Conservation (phyloP, 2,888 invertebrate species). For the Melanotus villosus region DNA sequence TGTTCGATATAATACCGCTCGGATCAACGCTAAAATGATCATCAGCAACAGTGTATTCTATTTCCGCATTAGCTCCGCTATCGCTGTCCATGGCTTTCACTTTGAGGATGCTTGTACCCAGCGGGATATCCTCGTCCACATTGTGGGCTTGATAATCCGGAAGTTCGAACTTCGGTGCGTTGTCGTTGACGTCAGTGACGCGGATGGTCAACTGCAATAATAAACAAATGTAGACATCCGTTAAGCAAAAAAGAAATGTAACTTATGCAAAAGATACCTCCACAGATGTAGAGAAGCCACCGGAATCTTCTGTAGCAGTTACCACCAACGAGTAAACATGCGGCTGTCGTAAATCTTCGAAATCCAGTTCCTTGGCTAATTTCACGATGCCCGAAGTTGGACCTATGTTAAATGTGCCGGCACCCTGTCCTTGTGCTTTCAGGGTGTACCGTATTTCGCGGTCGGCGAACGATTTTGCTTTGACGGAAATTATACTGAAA, state of each 20-base stretch:
- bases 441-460: conserved; percentile 96
- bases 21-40: conserved; percentile 96
- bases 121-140: conserved; percentile 93
- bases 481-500: conserved; percentile 93
- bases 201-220: conserved; percentile 87
- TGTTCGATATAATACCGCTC: conserved; percentile 93
- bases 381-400: conserved; percentile 96
- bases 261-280: conserved; percentile 76
- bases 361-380: conserved; percentile 95
- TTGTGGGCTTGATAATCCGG: conserved; percentile 98
- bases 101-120: conserved; percentile 93
- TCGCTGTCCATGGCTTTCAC: conserved; percentile 97
- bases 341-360: conserved; percentile 95
- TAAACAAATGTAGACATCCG: conserved; percentile 5
- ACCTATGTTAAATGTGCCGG: conserved; percentile 95
- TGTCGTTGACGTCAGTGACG: conserved; percentile 97
- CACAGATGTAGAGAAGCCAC: conserved; percentile 94
- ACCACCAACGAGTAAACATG: conserved; percentile 94
- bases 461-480: conserved; percentile 97
- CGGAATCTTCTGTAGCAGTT: conserved; percentile 97
- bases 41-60: conserved; percentile 92
- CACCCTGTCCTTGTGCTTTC: conserved; percentile 94
- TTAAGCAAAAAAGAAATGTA: too few species aligned
- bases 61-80: conserved; percentile 95
- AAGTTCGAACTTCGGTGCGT: conserved; percentile 95